These are phyloP conservation scores for Sphaerophoria taeniata DNA, from an alignment of 2,888 invertebrate species.

Conservation along the genomic window DNA sequence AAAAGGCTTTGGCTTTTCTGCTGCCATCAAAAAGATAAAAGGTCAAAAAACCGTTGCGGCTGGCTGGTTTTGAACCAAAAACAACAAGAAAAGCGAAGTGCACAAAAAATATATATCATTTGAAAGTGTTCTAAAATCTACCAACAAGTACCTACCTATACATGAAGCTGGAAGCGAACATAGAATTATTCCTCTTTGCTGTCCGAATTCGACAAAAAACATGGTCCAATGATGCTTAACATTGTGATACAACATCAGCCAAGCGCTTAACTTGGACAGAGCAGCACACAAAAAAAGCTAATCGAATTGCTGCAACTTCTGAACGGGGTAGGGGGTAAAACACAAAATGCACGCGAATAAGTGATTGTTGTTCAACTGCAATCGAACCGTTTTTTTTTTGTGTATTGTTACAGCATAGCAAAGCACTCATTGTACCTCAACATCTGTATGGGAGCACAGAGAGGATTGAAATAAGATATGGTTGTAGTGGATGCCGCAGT, in stretches of 20 bases:
- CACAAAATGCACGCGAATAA: slow-evolving; percentile 48
- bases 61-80: slow-evolving; percentile 44
- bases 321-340: slow-evolving; percentile 39
- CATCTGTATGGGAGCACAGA: no score
- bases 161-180: slow-evolving; percentile 2
- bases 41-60: slow-evolving; percentile 69
- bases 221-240: slow-evolving; percentile 70
- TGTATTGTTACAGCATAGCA: slow-evolving; percentile 63
- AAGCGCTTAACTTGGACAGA: slow-evolving; percentile 16
- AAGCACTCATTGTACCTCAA: neutral
- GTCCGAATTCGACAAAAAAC: slow-evolving; percentile 37
- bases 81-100: slow-evolving; percentile 25
- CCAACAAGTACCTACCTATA: neutral
- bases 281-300: slow-evolving; percentile 15
- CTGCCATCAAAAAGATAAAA: slow-evolving; percentile 51
- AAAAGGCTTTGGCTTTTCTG: neutral
- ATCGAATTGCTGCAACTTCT: slow-evolving; percentile 35
- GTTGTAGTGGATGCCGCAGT: no score
- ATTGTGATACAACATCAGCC: slow-evolving; percentile 57
- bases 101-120: no score
- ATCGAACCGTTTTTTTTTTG: slow-evolving; percentile 70
- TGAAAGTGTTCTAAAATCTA: neutral
- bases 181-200: slow-evolving; percentile 7
- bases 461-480: slow-evolving; percentile 61
- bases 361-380: slow-evolving; percentile 73